Conservation (phyloP, 2,797 vertebrate species). For the Heliangelus exortis region DNA sequence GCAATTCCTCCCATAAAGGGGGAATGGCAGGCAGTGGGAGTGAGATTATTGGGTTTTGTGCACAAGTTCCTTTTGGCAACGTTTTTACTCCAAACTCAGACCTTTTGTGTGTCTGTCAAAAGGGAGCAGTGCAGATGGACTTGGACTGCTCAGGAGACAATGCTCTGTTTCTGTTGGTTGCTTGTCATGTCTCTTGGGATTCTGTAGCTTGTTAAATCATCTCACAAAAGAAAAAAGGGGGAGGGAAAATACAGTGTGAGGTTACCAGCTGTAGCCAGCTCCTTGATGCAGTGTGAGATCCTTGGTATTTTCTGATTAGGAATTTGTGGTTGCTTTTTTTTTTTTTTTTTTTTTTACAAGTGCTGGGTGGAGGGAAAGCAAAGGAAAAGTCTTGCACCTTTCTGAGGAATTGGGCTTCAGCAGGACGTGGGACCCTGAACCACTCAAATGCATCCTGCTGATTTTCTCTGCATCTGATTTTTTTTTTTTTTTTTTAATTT, state of each 20-base stretch:
- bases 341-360: not conserved
- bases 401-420: not conserved
- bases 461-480: not conserved
- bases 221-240: slow-evolving; percentile 13
- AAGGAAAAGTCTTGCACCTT: not conserved
- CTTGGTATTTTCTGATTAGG: not conserved
- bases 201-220: slow-evolving; percentile 35
- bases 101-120: slow-evolving; percentile 23
- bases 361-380: not conserved
- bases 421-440: not conserved
- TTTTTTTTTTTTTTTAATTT: not conserved
- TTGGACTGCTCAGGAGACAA: not conserved
- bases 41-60: not conserved
- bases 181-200: not conserved
- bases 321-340: not conserved
- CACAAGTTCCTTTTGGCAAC: not conserved
- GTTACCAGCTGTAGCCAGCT: slow-evolving; percentile 39
- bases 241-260: not conserved
- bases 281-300: not conserved
- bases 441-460: not conserved
- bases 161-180: slow-evolving; percentile 14
- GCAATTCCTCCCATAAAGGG: not conserved
- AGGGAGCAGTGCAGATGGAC: not conserved
- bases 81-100: not conserved
- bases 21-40: fast-evolving